A percentile compares a stretch with the other conserved stretches of the same genome.
These are phyloP conservation scores for Amniataba percoides DNA, from an alignment of 2,797 vertebrate genomes.

Conservation along the genomic window DNA sequence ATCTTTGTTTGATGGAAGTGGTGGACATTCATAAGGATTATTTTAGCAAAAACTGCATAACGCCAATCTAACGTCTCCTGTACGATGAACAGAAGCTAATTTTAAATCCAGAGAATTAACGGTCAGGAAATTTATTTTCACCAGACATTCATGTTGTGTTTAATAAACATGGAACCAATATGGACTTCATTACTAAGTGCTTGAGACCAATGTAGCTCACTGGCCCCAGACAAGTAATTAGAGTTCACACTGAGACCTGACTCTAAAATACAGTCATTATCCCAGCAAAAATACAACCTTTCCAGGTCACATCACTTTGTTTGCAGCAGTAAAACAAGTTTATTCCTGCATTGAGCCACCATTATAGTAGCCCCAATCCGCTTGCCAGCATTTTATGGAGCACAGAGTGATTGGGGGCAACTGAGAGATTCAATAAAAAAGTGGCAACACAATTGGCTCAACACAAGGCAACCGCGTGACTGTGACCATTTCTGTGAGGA, in stretches of 20 bases:
- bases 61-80: neutral
- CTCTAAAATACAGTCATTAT: slow-evolving; percentile 90
- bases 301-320: slow-evolving; percentile 97
- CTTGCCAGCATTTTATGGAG: slow-evolving; percentile 95
- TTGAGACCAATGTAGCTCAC: slow-evolving; percentile 73
- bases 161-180: slow-evolving; percentile 71
- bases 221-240: slow-evolving; percentile 82
- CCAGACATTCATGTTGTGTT: slow-evolving; percentile 51
- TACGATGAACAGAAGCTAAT: neutral
- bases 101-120: slow-evolving; percentile 1
- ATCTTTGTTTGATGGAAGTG: neutral
- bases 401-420: slow-evolving; percentile 89
- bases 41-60: neutral
- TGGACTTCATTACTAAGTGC: slow-evolving; percentile 77
- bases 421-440: slow-evolving; percentile 96
- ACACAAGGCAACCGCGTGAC: slow-evolving; percentile 49
- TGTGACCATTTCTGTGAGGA: slow-evolving; percentile 53
- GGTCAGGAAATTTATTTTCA: slow-evolving; percentile 33
- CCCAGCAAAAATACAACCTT: slow-evolving; percentile 94
- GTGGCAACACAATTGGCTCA: slow-evolving; percentile 90
- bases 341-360: slow-evolving; percentile 95
- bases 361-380: slow-evolving; percentile 93
- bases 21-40: neutral
- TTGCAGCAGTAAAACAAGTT: slow-evolving; percentile 96
- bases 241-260: slow-evolving; percentile 82